Conservation (phyloP, 2,888 invertebrate species). For the Xestoiulus laeticollis region DNA sequence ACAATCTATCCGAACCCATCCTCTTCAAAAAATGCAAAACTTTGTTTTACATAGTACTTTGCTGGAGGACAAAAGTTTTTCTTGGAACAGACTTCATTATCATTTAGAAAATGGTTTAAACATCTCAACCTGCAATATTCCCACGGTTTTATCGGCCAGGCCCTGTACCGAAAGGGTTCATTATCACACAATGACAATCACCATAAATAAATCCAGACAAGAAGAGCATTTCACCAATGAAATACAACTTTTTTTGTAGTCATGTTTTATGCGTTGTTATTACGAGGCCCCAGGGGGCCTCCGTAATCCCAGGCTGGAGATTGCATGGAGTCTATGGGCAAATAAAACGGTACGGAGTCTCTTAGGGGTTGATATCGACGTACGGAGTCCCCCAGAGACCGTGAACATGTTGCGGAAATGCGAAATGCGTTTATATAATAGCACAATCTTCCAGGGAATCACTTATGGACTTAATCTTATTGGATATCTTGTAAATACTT, state of each 20-base stretch:
- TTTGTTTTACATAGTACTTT: neutral
- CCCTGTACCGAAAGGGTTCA: neutral
- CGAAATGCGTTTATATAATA: too few species aligned
- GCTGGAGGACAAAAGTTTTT: neutral
- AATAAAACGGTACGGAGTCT: neutral
- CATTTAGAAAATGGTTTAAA: neutral
- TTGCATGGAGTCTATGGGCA: neutral
- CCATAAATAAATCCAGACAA: neutral
- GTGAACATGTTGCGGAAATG: neutral
- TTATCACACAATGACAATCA: conserved; percentile 7
- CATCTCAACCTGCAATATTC: neutral
- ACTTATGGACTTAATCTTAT: too few species aligned
- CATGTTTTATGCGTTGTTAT: neutral
- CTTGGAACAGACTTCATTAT: neutral
- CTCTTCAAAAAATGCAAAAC: neutral
- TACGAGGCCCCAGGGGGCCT: neutral
- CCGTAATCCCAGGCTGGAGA: neutral
- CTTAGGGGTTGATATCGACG: neutral
- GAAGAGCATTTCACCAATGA: neutral
- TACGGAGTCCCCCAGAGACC: neutral
- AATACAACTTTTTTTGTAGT: neutral
- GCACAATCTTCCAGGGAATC: too few species aligned
- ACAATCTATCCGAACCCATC: conserved; percentile 47
- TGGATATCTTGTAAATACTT: neutral
- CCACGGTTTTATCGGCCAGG: neutral